Percentiles rank a stretch among this genome's conserved stretches.
phyloP scores from a whole-genome alignment of 2,113 vertebrate genomes.

The Myiozetetes cayanensis region DNA sequence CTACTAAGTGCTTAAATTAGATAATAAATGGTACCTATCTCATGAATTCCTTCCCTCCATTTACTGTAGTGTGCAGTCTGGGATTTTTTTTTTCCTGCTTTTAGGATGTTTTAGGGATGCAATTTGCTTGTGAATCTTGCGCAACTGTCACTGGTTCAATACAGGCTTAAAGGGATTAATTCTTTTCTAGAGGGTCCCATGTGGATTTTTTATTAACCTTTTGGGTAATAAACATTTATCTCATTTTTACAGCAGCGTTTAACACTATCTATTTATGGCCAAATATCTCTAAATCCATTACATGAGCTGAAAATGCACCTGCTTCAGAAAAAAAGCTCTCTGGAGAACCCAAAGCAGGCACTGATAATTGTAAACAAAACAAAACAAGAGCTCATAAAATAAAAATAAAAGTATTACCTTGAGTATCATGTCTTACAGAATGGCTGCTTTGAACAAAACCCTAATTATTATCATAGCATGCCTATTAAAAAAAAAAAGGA shows the following conservation, averaged over 20 bases:
- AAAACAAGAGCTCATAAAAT: slow-evolving; percentile 48
- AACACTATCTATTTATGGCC: slow-evolving; percentile 59
- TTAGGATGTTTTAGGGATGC: slow-evolving; percentile 48
- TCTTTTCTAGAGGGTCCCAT: slow-evolving; percentile 39
- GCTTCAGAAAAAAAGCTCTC: slow-evolving; percentile 29
- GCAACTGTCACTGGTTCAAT: slow-evolving; percentile 47
- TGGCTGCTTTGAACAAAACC: slow-evolving; percentile 6
- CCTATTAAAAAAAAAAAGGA: neutral
- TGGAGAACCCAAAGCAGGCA: neutral
- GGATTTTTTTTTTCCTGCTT: slow-evolving; percentile 3
- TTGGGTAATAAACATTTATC: slow-evolving; percentile 66
- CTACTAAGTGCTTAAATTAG: slow-evolving; percentile 64
- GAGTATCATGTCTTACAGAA: slow-evolving; percentile 41
- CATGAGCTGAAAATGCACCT: slow-evolving; percentile 52
- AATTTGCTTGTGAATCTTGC: slow-evolving; percentile 56
- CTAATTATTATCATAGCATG: neutral
- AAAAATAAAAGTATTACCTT: slow-evolving; percentile 53
- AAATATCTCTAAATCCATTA: slow-evolving; percentile 69
- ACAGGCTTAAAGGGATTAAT: slow-evolving; percentile 44
- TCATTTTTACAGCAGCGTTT: slow-evolving; percentile 59
- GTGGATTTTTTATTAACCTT: slow-evolving; percentile 62
- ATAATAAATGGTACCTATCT: slow-evolving; percentile 60
- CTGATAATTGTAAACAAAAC: slow-evolving; percentile 60
- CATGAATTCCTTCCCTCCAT: slow-evolving; percentile 29
- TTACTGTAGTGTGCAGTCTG: slow-evolving; percentile 33